Evolutionary conservation across 1,140 invertebrate species (phyloP).

Genomic region (Drosophila kanapiae): DNA sequence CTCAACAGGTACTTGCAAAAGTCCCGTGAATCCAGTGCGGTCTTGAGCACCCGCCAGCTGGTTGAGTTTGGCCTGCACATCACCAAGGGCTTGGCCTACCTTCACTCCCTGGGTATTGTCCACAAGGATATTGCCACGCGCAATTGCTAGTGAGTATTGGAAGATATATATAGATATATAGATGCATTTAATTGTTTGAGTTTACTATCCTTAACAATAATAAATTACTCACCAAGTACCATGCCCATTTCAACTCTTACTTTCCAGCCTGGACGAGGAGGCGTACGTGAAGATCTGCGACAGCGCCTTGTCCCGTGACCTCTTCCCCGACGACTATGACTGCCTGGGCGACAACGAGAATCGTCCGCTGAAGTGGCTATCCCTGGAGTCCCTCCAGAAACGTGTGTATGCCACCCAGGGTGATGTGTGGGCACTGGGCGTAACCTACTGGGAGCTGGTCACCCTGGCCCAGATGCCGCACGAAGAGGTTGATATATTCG

Average conservation of each 20-base stretch:
- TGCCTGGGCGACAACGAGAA: conserved; percentile 98
- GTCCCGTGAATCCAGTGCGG: conserved; percentile 87
- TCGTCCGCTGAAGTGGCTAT: conserved; percentile 97
- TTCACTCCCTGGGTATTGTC: conserved; percentile 94
- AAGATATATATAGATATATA: no score
- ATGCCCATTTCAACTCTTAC: not conserved
- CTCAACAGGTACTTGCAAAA: conserved; percentile 88
- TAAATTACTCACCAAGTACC: no score
- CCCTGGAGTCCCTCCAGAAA: conserved; percentile 94
- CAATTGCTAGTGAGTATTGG: conserved; percentile 95
- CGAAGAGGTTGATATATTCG: conserved; percentile 96
- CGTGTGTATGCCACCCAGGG: conserved; percentile 85
- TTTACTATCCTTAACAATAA: not conserved
- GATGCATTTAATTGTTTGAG: no score
- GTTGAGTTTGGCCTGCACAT: conserved; percentile 96
- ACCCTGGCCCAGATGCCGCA: conserved; percentile 88
- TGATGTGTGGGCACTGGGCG: conserved; percentile 94
- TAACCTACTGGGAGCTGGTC: conserved; percentile 97
- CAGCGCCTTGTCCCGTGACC: conserved; percentile 94
- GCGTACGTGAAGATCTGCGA: conserved; percentile 95
- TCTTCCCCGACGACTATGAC: conserved; percentile 98
- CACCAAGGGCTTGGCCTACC: conserved; percentile 93
- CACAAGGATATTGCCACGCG: conserved; percentile 96
- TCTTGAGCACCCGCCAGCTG: conserved; percentile 92
- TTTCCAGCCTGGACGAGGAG: conserved; percentile 92